Conservation (phyloP, 2,888 invertebrate species). For the Nephrotoma appendiculata region DNA sequence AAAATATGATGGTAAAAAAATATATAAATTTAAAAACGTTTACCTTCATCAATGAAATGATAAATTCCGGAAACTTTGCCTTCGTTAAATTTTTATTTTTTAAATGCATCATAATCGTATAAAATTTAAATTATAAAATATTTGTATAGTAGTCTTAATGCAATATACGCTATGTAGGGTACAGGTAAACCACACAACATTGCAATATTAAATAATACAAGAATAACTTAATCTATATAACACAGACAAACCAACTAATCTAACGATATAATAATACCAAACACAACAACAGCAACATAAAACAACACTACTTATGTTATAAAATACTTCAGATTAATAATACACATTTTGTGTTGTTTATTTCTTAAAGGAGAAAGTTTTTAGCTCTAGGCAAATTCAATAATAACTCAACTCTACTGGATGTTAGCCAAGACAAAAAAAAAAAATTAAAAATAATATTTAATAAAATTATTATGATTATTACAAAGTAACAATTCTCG, state of each 20-base stretch:
- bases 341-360: not conserved
- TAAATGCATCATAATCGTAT: too few relatives aligned
- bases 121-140: too few relatives aligned
- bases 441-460: not conserved
- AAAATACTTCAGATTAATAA: not conserved
- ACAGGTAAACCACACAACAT: not conserved
- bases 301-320: not conserved
- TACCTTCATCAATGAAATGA: too few relatives aligned
- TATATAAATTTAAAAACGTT: too few relatives aligned
- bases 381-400: constrained; percentile 1
- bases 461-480: not conserved
- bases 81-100: too few relatives aligned
- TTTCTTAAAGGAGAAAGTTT: not conserved
- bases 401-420: not conserved
- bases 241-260: not conserved
- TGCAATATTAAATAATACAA: not conserved
- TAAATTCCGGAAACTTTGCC: too few relatives aligned
- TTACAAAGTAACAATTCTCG: not conserved
- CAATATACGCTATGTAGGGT: not conserved
- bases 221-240: not conserved
- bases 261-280: not conserved
- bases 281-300: not conserved
- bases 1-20: too few relatives aligned
- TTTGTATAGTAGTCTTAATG: too few relatives aligned
- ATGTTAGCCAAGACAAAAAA: not conserved